phyloP scores from a whole-genome alignment of 2,113 vertebrate species.

The Gymnogyps californianus region DNA sequence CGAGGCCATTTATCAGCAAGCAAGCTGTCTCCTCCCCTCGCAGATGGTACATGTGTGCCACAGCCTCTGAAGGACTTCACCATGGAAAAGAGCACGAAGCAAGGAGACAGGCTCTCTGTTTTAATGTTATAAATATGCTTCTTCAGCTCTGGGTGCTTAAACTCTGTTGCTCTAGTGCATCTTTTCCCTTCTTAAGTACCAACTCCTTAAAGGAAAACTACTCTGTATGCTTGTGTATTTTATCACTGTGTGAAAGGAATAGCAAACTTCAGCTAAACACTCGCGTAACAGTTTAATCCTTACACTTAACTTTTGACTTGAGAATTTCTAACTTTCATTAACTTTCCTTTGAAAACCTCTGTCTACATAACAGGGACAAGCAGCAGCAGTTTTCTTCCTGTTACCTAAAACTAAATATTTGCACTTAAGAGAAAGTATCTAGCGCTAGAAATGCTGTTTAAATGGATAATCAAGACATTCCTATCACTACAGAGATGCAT shows the following conservation, averaged over 20 bases:
- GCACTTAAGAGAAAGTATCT: not conserved
- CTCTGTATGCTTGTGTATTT: not conserved
- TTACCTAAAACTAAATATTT: not conserved
- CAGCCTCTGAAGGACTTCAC: not conserved
- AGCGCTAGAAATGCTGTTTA: not conserved
- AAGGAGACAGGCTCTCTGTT: not conserved
- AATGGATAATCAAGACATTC: not conserved
- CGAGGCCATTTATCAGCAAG: not conserved
- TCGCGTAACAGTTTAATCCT: not conserved
- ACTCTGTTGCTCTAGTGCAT: not conserved
- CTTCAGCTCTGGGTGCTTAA: not conserved
- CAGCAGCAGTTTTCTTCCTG: not conserved
- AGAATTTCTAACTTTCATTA: not conserved
- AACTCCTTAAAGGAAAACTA: not conserved
- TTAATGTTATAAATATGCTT: not conserved
- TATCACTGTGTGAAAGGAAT: not conserved
- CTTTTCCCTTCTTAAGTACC: not conserved
- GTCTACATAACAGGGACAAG: not conserved
- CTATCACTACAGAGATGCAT: not conserved
- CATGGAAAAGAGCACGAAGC: not conserved
- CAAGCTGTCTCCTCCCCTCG: not conserved
- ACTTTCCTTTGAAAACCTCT: not conserved
- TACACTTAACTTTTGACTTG: not conserved
- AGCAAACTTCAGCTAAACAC: not conserved
- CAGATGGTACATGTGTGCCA: rapidly evolving